Percentiles rank a stretch among this genome's conserved stretches.
These are phyloP conservation scores for Aphelinus atriplicis DNA, from an alignment of 1,140 invertebrate genomes.

Conservation along the genomic window DNA sequence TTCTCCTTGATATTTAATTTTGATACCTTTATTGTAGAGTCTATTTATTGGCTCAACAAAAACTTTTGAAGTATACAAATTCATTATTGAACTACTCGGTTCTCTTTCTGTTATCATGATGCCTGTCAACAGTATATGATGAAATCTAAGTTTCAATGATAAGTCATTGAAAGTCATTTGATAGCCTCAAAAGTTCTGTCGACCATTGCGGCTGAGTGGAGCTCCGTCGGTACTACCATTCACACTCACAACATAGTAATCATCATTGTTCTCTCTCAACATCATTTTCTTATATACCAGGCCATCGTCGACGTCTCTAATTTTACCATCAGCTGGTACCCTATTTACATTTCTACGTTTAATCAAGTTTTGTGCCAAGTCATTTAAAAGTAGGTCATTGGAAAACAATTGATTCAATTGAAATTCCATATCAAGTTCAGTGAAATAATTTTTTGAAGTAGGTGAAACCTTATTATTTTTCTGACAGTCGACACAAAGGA, in stretches of 20 bases:
- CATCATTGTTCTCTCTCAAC: not conserved
- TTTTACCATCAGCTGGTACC: too few relatives aligned
- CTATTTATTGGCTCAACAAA: too few relatives aligned
- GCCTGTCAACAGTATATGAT: too few relatives aligned
- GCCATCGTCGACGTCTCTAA: too few relatives aligned
- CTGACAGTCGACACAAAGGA: not conserved
- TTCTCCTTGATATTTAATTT: too few relatives aligned
- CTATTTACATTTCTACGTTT: too few relatives aligned
- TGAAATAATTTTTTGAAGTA: not conserved
- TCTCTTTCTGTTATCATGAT: too few relatives aligned
- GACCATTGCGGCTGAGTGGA: conserved; percentile 35
- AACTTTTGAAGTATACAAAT: conserved; percentile 26
- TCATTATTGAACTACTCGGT: conserved; percentile 33
- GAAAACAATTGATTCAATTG: too few relatives aligned
- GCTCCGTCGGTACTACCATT: conserved; percentile 40
- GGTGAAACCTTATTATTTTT: not conserved
- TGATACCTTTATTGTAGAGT: too few relatives aligned
- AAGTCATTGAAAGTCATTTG: conserved; percentile 39
- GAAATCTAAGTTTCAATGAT: conserved; percentile 23
- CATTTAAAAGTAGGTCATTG: not conserved
- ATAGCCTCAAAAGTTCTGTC: conserved; percentile 35
- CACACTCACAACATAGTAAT: not conserved
- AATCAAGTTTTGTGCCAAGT: not conserved
- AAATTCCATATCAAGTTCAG: not conserved
- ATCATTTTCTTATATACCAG: not conserved